A percentile compares a stretch with the other conserved stretches of the same genome.
These are phyloP conservation scores for Pachypanchax playfairii DNA, from an alignment of 2,113 vertebrate genomes.

Conservation along the genomic window DNA sequence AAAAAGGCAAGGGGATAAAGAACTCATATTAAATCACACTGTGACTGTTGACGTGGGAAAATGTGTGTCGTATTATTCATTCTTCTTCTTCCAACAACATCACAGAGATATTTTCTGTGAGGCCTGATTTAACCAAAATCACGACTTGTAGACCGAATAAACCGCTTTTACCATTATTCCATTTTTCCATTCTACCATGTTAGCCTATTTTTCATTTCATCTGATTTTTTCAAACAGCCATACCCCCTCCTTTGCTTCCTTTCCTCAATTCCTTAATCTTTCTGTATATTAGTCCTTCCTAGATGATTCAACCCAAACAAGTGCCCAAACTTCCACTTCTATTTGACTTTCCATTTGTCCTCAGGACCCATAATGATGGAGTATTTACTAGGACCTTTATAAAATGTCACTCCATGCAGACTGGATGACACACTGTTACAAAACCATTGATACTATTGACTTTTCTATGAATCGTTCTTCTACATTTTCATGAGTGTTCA, in stretches of 20 bases:
- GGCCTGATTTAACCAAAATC: conserved; percentile 42
- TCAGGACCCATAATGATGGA: conserved; percentile 43
- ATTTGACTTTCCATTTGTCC: conserved; percentile 49
- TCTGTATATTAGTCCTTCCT: conserved; percentile 18
- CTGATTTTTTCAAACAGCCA: conserved; percentile 30
- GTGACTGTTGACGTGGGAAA: conserved; percentile 72
- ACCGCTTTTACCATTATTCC: conserved; percentile 19
- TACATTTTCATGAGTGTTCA: no score
- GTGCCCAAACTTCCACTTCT: no score
- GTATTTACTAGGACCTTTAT: conserved; percentile 60
- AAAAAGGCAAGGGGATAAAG: conserved; percentile 63
- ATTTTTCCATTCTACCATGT: conserved; percentile 31
- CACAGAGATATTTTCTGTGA: conserved; percentile 38
- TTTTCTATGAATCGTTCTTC: no score
- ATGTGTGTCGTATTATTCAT: conserved; percentile 57
- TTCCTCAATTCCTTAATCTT: conserved; percentile 48
- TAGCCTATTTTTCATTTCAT: conserved; percentile 19
- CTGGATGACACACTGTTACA: conserved; percentile 60
- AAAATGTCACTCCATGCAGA: conserved; percentile 61
- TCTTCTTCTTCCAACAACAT: conserved; percentile 45
- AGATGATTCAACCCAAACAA: conserved; percentile 31
- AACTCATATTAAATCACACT: conserved; percentile 75
- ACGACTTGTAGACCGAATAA: conserved; percentile 29
- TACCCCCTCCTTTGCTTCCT: conserved; percentile 20
- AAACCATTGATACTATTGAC: no score